Conservation (phyloP, 2,888 invertebrate genomes). For the Atrina japonica region DNA sequence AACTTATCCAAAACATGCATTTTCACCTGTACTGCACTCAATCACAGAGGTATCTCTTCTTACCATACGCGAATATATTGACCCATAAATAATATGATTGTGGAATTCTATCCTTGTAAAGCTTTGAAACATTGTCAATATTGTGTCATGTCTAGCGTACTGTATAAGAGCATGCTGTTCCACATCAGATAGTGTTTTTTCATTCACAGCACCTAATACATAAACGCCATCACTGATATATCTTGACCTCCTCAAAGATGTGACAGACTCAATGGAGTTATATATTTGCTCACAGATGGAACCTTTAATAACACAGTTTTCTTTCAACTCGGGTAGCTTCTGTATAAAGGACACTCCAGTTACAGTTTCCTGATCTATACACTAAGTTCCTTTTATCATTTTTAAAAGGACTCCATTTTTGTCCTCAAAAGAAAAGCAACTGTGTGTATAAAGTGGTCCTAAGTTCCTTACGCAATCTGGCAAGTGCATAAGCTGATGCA, state of each 20-base stretch:
- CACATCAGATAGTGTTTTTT: conserved; percentile 18
- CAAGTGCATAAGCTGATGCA: conserved; percentile 52
- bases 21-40: not conserved
- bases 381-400: conserved; percentile 48
- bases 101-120: too few relatives aligned
- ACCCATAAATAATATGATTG: conserved; percentile 37
- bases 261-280: conserved; percentile 38
- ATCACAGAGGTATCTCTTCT: conserved; percentile 43
- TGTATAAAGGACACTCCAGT: conserved; percentile 52
- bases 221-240: conserved; percentile 30
- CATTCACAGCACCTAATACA: conserved; percentile 40
- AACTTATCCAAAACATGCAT: not conserved
- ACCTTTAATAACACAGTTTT: conserved; percentile 36
- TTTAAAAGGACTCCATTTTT: conserved; percentile 47
- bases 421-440: conserved; percentile 52
- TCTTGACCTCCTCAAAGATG: conserved; percentile 31
- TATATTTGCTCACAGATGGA: conserved; percentile 38
- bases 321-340: conserved; percentile 48
- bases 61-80: conserved; percentile 38
- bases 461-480: conserved; percentile 44
- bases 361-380: conserved; percentile 47
- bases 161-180: conserved; percentile 25
- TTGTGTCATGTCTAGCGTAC: conserved; percentile 35
- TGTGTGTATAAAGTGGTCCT: conserved; percentile 51
- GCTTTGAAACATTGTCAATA: too few relatives aligned